Evolutionary conservation across 2,888 invertebrate species (phyloP).

Genomic region (Eurois occulta): DNA sequence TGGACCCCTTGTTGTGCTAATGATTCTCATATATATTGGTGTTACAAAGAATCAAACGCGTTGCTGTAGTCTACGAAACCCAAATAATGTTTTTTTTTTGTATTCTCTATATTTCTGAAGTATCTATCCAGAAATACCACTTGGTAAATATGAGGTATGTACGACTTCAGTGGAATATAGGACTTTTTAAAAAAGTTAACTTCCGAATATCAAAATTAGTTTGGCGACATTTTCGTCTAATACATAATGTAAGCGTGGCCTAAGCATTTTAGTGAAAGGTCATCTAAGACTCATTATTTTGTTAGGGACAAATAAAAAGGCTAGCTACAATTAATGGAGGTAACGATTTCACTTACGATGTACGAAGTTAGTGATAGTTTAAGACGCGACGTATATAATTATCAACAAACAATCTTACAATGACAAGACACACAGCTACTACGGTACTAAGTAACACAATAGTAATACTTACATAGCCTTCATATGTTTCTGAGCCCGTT

Average conservation of each 20-base stretch:
- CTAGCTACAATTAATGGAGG: background rate
- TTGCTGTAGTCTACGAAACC: too few species aligned
- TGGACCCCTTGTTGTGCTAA: too few species aligned
- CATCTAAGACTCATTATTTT: background rate
- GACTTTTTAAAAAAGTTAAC: too few species aligned
- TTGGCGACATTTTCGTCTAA: background rate
- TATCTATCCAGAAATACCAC: too few species aligned
- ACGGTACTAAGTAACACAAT: background rate
- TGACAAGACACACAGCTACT: background rate
- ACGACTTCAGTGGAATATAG: background rate
- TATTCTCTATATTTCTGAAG: too few species aligned
- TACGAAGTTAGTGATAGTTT: background rate
- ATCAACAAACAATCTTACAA: background rate
- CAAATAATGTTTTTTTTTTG: too few species aligned
- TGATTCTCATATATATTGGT: too few species aligned
- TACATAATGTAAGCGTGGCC: background rate
- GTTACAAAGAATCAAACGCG: too few species aligned
- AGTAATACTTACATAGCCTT: conserved; percentile 43
- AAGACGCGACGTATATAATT: too few species aligned
- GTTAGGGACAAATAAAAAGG: background rate
- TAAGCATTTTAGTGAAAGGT: background rate
- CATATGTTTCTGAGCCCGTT: conserved; percentile 18
- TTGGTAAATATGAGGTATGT: background rate
- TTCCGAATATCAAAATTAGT: too few species aligned
- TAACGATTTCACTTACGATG: background rate